These are phyloP conservation scores for Mirza zaza DNA, from an alignment of 2,113 vertebrate genomes.

Conservation along the genomic window DNA sequence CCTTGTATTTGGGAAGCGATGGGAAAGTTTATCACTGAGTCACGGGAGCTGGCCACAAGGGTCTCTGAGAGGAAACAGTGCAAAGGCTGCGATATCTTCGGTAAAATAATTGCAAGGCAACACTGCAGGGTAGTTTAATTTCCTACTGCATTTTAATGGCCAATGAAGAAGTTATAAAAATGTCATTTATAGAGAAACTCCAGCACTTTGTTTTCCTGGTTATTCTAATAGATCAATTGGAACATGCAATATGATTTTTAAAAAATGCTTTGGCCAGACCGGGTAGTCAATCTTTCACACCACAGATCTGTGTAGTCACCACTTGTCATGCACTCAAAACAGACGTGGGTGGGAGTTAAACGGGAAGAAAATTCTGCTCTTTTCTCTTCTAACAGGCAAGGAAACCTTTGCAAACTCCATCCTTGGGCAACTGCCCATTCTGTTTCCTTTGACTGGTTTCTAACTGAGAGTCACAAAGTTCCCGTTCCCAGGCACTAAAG, in stretches of 20 bases:
- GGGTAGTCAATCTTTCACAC: not conserved
- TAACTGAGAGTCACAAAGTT: not conserved
- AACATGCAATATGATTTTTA: slow-evolving; percentile 42
- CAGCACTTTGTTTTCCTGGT: slow-evolving; percentile 47
- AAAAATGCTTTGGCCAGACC: not conserved
- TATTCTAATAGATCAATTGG: slow-evolving; percentile 48
- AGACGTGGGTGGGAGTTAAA: not conserved
- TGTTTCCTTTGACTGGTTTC: not conserved
- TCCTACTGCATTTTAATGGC: slow-evolving; percentile 64
- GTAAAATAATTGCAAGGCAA: slow-evolving; percentile 30
- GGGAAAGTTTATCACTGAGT: not conserved
- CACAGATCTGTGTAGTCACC: not conserved
- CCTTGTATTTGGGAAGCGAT: not conserved
- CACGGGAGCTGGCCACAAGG: not conserved
- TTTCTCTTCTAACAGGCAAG: not conserved
- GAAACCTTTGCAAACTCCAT: not conserved
- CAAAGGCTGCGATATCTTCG: not conserved
- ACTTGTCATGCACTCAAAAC: not conserved
- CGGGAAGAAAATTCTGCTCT: not conserved
- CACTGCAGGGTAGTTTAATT: slow-evolving; percentile 28
- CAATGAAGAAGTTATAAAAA: slow-evolving; percentile 54
- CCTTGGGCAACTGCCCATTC: not conserved
- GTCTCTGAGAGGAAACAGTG: not conserved
- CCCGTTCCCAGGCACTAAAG: not conserved
- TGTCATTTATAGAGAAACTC: slow-evolving; percentile 57